Evolutionary conservation across 2,888 invertebrate species (phyloP).

Genomic region (Spicauda simplicius): DNA sequence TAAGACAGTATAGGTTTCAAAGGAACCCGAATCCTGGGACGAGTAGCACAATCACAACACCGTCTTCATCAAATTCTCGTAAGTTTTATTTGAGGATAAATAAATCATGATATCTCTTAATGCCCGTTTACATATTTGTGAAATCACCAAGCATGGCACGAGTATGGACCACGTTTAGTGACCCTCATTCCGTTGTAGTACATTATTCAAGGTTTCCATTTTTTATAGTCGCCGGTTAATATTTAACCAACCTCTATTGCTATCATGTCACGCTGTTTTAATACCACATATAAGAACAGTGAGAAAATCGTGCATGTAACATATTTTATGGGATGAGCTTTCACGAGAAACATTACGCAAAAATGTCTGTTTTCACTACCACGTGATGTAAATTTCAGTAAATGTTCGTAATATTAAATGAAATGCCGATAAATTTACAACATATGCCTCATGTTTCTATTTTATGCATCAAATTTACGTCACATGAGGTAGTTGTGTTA

Average conservation of each 20-base stretch:
- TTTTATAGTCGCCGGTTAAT: conserved; percentile 35
- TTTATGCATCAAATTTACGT: neutral
- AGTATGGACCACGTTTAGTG: conserved; percentile 49
- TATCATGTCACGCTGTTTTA: neutral
- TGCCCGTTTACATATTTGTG: neutral
- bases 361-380: conserved; percentile 6
- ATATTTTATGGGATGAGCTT: neutral
- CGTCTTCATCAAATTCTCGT: conserved; percentile 71
- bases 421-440: neutral
- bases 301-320: neutral
- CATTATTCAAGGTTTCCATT: conserved; percentile 43
- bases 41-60: conserved; percentile 64
- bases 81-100: conserved; percentile 52
- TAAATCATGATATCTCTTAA: neutral
- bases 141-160: neutral
- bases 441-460: neutral
- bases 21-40: conserved; percentile 81
- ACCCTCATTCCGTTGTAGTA: conserved; percentile 41
- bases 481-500: neutral
- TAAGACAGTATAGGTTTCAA: conserved; percentile 89
- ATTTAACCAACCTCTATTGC: neutral
- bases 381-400: conserved; percentile 10
- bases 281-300: neutral
- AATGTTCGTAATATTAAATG: neutral
- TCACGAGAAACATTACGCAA: neutral